Percentiles rank a stretch among this genome's conserved stretches.
Evolutionary conservation across 1,140 invertebrate genomes (phyloP).

Genomic region (Caligus rogercresseyi): DNA sequence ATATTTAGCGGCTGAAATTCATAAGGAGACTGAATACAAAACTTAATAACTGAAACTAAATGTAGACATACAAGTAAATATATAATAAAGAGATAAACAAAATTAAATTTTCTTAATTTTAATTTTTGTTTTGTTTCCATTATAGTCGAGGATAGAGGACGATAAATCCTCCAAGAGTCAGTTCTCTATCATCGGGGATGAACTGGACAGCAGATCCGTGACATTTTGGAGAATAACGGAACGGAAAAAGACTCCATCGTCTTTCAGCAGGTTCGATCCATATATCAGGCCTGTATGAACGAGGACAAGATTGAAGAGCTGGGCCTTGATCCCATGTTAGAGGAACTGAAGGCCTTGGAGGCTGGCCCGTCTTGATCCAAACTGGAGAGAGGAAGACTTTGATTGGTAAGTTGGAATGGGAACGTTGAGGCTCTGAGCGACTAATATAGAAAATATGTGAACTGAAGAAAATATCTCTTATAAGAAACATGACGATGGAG

Average conservation of each 20-base stretch:
- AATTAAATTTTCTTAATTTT: no score
- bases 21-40: background rate
- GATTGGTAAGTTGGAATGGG: slow-evolving; percentile 53
- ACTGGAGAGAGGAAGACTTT: slow-evolving; percentile 50
- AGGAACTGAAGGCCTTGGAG: slow-evolving; percentile 58
- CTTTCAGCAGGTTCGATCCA: slow-evolving; percentile 7
- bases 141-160: slow-evolving; percentile 29
- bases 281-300: slow-evolving; percentile 21
- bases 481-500: no score
- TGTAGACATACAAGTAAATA: background rate
- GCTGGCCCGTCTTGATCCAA: slow-evolving; percentile 64
- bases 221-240: slow-evolving; percentile 49
- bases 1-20: background rate
- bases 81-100: background rate
- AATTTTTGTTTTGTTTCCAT: no score
- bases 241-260: slow-evolving; percentile 37
- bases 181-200: slow-evolving; percentile 58
- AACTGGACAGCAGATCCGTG: slow-evolving; percentile 52
- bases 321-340: slow-evolving; percentile 46
- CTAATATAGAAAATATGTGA: no score
- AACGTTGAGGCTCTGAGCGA: no score
- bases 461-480: no score
- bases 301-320: slow-evolving; percentile 48
- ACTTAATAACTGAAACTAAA: background rate
- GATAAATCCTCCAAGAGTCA: slow-evolving; percentile 59